phyloP scores from a whole-genome alignment of 2,797 vertebrate genomes.

The Sebastes itinus region DNA sequence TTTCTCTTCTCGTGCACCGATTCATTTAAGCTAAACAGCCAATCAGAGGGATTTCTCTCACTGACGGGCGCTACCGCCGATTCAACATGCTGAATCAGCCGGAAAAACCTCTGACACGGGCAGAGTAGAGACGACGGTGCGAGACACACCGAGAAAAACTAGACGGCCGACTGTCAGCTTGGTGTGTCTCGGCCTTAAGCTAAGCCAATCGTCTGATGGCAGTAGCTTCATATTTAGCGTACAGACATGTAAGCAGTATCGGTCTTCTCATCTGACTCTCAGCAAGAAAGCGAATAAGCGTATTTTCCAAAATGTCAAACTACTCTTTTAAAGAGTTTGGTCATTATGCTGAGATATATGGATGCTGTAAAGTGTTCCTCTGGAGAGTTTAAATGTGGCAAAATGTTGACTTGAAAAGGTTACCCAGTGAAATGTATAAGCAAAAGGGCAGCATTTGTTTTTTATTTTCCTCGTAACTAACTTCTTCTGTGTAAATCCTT shows the following conservation, averaged over 20 bases:
- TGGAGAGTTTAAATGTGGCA: neutral
- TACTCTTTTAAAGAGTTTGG: neutral
- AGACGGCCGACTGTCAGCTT: rapidly evolving
- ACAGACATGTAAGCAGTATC: neutral
- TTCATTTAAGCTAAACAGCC: too few species aligned
- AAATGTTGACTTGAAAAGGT: neutral
- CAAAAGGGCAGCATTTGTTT: too few species aligned
- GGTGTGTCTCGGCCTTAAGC: neutral
- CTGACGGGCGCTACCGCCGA: too few species aligned
- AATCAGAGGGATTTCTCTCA: too few species aligned
- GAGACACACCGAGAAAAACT: too few species aligned
- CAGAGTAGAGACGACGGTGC: too few species aligned
- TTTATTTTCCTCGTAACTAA: neutral
- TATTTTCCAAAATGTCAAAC: neutral
- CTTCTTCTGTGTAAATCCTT: neutral
- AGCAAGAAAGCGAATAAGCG: neutral
- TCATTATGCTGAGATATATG: neutral
- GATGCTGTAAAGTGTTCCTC: neutral
- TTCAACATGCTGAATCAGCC: too few species aligned
- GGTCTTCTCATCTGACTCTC: neutral
- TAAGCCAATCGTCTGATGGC: neutral
- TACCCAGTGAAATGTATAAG: neutral
- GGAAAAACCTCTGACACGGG: too few species aligned
- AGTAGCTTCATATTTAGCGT: neutral
- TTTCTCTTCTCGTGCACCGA: too few species aligned